Evolutionary conservation across 2,797 vertebrate genomes (phyloP).

Genomic region (Liparis tanakae): DNA sequence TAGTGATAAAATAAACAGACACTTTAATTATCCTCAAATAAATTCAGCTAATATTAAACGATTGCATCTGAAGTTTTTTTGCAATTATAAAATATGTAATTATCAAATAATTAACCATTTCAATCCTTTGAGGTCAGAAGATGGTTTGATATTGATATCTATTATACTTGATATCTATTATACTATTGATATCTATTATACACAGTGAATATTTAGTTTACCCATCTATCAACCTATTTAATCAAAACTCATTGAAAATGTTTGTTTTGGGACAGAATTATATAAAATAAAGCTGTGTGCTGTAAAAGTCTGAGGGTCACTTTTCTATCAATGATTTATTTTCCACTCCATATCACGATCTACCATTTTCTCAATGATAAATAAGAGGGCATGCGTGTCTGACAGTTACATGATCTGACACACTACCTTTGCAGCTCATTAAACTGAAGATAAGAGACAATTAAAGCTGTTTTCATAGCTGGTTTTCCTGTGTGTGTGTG

Average conservation of each 20-base stretch:
- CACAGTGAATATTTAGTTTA: neutral
- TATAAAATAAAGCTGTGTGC: neutral
- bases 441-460: constrained; percentile 32
- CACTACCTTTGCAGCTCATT: constrained; percentile 17
- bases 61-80: neutral
- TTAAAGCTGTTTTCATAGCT: constrained; percentile 16
- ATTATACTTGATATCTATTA: neutral
- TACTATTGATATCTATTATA: neutral
- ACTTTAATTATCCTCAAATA: neutral
- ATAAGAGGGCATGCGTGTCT: constrained; percentile 2
- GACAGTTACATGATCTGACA: constrained; percentile 14
- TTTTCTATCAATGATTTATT: constrained; percentile 57
- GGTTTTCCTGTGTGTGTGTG: constrained; percentile 22
- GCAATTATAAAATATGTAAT: neutral
- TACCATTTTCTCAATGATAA: constrained; percentile 18
- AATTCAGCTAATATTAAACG: neutral
- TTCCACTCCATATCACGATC: constrained; percentile 5
- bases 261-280: constrained; percentile 1
- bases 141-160: neutral
- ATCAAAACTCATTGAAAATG: neutral
- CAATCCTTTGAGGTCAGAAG: neutral
- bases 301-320: constrained; percentile 4
- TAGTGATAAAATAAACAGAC: too few relatives aligned
- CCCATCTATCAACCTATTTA: neutral
- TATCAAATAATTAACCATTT: neutral